Percentiles rank a stretch among this genome's conserved stretches.
phyloP scores from a whole-genome alignment of 2,888 invertebrate species.

The Alviniconcha strummeri region DNA sequence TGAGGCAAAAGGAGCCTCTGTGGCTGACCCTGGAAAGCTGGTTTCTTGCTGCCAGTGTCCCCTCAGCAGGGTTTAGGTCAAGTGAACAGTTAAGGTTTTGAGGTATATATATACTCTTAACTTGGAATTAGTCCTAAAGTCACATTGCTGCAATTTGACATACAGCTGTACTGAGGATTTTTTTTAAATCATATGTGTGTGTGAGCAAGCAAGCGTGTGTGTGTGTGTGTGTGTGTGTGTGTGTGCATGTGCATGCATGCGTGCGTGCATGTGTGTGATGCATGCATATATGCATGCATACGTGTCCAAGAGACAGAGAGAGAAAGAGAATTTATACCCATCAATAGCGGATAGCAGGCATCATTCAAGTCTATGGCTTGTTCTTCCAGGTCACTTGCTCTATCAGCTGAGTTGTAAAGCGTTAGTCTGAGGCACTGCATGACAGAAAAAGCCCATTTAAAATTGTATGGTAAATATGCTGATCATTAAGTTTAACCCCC shows the following conservation, averaged over 20 bases:
- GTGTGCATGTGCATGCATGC: background rate
- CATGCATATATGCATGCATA: background rate
- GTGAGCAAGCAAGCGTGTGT: background rate
- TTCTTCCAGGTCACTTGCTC: background rate
- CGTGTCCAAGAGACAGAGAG: background rate
- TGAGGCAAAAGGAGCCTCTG: too few relatives aligned
- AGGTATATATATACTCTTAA: background rate
- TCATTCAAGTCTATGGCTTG: constrained; percentile 4
- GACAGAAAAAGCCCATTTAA: too few relatives aligned
- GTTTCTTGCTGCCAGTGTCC: too few relatives aligned
- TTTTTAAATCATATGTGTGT: background rate
- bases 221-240: constrained; percentile 10
- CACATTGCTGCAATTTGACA: background rate
- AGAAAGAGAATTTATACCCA: background rate
- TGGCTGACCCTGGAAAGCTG: too few relatives aligned
- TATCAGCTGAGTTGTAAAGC: background rate
- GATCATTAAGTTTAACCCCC: too few relatives aligned
- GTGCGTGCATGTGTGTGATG: background rate
- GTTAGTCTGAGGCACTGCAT: background rate
- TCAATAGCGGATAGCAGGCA: constrained; percentile 22
- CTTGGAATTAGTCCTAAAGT: background rate
- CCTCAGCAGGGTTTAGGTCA: too few relatives aligned
- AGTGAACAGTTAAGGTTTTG: too few relatives aligned
- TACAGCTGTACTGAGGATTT: background rate
- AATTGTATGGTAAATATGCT: too few relatives aligned